Conservation (phyloP, 2,888 invertebrate species). For the Eugnorisma glareosa region DNA sequence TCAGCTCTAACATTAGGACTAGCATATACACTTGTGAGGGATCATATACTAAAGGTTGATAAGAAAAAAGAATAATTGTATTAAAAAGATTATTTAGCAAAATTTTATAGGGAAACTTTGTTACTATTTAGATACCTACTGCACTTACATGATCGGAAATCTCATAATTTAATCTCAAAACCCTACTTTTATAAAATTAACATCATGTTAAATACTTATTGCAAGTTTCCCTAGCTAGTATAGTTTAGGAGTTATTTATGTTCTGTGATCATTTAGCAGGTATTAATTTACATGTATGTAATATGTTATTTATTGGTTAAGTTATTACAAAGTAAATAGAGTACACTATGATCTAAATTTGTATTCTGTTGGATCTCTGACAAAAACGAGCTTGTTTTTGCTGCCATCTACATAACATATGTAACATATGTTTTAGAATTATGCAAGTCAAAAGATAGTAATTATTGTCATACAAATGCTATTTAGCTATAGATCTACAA, state of each 20-base stretch:
- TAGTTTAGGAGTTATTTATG: slow-evolving; percentile 69
- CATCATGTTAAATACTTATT: slow-evolving; percentile 11
- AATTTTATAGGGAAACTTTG: slow-evolving; percentile 49
- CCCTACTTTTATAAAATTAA: background rate
- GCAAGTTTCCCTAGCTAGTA: slow-evolving; percentile 66
- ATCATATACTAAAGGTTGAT: slow-evolving; percentile 83
- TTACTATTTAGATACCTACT: slow-evolving; percentile 14
- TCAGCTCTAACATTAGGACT: slow-evolving; percentile 94
- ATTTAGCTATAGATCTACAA: slow-evolving; percentile 11
- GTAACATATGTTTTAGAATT: slow-evolving; percentile 28
- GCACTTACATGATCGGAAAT: slow-evolving; percentile 52
- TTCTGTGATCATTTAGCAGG: slow-evolving; percentile 79
- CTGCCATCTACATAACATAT: slow-evolving; percentile 46
- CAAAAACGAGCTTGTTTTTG: slow-evolving; percentile 51
- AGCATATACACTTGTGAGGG: slow-evolving; percentile 92
- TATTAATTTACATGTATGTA: slow-evolving; percentile 70
- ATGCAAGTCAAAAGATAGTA: slow-evolving; percentile 36
- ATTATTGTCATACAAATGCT: background rate
- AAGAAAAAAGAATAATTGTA: slow-evolving; percentile 75
- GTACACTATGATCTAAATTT: slow-evolving; percentile 46
- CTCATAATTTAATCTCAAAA: slow-evolving; percentile 60
- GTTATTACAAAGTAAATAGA: slow-evolving; percentile 49
- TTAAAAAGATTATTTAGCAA: slow-evolving; percentile 25
- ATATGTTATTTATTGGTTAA: slow-evolving; percentile 64
- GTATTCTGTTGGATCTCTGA: slow-evolving; percentile 52